Conservation (phyloP, 2,888 invertebrate species). For the Pollenia amentaria region DNA sequence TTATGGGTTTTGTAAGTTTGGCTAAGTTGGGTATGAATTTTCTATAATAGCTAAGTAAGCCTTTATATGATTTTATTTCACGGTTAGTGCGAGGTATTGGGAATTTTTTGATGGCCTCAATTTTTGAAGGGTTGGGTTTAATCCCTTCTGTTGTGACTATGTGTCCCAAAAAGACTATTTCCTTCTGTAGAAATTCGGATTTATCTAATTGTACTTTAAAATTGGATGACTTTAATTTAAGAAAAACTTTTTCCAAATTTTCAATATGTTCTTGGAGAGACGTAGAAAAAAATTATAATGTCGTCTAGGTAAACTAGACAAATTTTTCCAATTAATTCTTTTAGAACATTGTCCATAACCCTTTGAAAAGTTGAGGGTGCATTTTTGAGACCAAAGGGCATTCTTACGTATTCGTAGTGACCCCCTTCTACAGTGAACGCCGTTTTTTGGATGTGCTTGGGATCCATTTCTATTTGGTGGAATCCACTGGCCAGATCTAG, state of each 20-base stretch:
- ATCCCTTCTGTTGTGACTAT: too few relatives aligned
- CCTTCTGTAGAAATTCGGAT: conserved; percentile 45
- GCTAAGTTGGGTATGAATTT: conserved; percentile 21
- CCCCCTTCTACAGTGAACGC: too few relatives aligned
- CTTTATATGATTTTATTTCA: conserved; percentile 39
- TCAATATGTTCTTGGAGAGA: conserved; percentile 7
- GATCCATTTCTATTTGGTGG: too few relatives aligned
- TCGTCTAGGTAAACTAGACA: conserved; percentile 21
- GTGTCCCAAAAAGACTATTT: conserved; percentile 37
- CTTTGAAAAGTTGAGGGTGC: too few relatives aligned
- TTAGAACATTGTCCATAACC: too few relatives aligned
- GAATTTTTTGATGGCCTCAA: conserved; percentile 11
- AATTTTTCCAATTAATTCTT: too few relatives aligned
- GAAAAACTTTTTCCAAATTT: neutral
- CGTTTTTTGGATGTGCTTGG: neutral
- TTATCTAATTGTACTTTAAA: conserved; percentile 48
- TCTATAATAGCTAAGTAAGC: conserved; percentile 35
- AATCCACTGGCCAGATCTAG: conserved; percentile 14
- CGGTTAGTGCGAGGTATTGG: conserved; percentile 19
- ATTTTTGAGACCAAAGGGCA: too few relatives aligned
- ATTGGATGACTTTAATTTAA: conserved; percentile 13
- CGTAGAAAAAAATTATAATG: conserved; percentile 43
- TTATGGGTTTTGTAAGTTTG: conserved; percentile 59
- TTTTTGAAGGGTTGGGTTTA: too few relatives aligned
- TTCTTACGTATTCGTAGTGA: too few relatives aligned